phyloP scores from a whole-genome alignment of 2,888 invertebrate genomes.

The Pharmacophagus antenor region DNA sequence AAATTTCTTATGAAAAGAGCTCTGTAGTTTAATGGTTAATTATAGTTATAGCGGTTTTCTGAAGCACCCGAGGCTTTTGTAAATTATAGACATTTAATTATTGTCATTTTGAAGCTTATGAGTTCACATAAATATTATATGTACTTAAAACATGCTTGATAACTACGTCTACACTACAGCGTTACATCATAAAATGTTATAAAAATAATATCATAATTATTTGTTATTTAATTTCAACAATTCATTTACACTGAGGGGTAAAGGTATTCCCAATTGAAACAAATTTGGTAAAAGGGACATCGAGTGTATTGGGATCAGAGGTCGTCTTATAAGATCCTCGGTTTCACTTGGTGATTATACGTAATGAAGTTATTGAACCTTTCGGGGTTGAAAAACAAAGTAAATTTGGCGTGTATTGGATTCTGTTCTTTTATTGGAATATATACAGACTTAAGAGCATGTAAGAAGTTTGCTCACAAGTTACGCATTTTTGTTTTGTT shows the following conservation, averaged over 20 bases:
- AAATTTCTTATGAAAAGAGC: too few species aligned
- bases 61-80: too few species aligned
- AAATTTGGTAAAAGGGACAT: constrained; percentile 54
- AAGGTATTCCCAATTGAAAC: constrained; percentile 31
- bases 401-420: constrained; percentile 19
- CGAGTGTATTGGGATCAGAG: constrained; percentile 43
- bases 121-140: too few species aligned
- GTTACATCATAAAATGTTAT: too few species aligned
- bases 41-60: too few species aligned
- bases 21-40: too few species aligned
- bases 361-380: constrained; percentile 58
- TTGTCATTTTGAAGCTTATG: too few species aligned
- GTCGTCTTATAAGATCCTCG: constrained; percentile 51
- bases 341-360: constrained; percentile 52
- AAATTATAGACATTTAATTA: too few species aligned
- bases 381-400: constrained; percentile 27
- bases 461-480: background rate
- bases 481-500: background rate
- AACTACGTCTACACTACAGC: too few species aligned
- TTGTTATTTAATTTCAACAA: background rate
- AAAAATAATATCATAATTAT: too few species aligned
- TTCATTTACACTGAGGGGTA: background rate
- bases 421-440: background rate
- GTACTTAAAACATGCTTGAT: too few species aligned
- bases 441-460: background rate